A percentile compares a stretch with the other conserved stretches of the same genome.
Evolutionary conservation across 2,888 invertebrate genomes (phyloP).

Genomic region (Adelognathus sp.): DNA sequence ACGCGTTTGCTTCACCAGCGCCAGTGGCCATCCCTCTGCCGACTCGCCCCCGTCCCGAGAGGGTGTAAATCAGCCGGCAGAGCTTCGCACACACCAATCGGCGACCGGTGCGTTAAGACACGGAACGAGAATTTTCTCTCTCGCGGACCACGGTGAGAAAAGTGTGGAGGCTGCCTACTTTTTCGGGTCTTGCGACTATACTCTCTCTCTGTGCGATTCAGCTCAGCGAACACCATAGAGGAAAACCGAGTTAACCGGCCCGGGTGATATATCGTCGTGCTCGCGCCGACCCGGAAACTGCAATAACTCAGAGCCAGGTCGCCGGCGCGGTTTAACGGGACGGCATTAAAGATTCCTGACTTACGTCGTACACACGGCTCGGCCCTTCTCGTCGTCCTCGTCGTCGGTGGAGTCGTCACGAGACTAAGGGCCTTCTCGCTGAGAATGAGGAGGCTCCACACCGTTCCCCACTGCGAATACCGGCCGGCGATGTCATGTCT

Average conservation of each 20-base stretch:
- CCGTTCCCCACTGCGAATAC: too few species aligned
- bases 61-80: slow-evolving; percentile 47
- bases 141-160: neutral
- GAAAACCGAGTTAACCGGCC: slow-evolving; percentile 65
- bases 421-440: neutral
- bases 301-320: slow-evolving; percentile 71
- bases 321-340: slow-evolving; percentile 71
- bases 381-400: slow-evolving; percentile 32
- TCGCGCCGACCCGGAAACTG: slow-evolving; percentile 70
- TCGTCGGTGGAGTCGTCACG: neutral
- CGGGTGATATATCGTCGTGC: slow-evolving; percentile 68
- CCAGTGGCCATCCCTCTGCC: neutral
- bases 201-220: slow-evolving; percentile 51
- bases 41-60: neutral
- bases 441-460: slow-evolving; percentile 14
- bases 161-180: slow-evolving; percentile 28
- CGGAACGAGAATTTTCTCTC: slow-evolving; percentile 36
- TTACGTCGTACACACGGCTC: slow-evolving; percentile 65
- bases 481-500: neutral
- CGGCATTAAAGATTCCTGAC: slow-evolving; percentile 73
- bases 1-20: slow-evolving; percentile 1
- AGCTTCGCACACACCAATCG: slow-evolving; percentile 40
- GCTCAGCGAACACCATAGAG: slow-evolving; percentile 25
- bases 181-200: slow-evolving; percentile 59
- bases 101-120: slow-evolving; percentile 23